Evolutionary conservation across 2,888 invertebrate species (phyloP).

Genomic region (Cyrtodaria siliqua): DNA sequence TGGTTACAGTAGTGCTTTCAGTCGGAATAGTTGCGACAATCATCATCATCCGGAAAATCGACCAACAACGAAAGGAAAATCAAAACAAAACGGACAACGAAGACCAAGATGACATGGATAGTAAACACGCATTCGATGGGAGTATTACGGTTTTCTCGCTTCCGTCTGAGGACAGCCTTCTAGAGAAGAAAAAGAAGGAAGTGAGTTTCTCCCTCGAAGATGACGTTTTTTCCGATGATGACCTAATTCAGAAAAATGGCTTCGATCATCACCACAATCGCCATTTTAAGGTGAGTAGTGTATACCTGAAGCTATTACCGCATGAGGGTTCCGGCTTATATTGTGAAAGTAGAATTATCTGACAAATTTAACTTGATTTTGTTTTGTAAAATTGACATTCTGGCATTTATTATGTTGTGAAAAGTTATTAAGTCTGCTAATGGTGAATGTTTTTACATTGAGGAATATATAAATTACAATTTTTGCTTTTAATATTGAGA

Average conservation of each 20-base stretch:
- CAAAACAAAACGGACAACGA: slow-evolving; percentile 39
- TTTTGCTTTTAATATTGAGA: too few relatives aligned
- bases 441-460: too few relatives aligned
- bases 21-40: slow-evolving; percentile 67
- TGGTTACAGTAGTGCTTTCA: slow-evolving; percentile 67
- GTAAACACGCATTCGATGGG: slow-evolving; percentile 55
- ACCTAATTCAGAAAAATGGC: slow-evolving; percentile 56
- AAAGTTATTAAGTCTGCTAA: too few relatives aligned
- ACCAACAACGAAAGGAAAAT: slow-evolving; percentile 45
- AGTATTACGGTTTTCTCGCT: slow-evolving; percentile 64
- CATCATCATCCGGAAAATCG: slow-evolving; percentile 58
- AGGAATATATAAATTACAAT: too few relatives aligned
- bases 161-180: slow-evolving; percentile 62
- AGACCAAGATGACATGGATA: slow-evolving; percentile 31
- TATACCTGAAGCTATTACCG: slow-evolving; percentile 28
- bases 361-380: too few relatives aligned
- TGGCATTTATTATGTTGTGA: too few relatives aligned
- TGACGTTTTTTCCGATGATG: slow-evolving; percentile 64
- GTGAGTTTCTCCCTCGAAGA: slow-evolving; percentile 64
- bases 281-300: slow-evolving; percentile 61
- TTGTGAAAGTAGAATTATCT: slow-evolving; percentile 42
- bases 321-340: slow-evolving; percentile 34
- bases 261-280: slow-evolving; percentile 35
- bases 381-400: too few relatives aligned
- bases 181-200: slow-evolving; percentile 59